Conservation (phyloP, 2,797 vertebrate genomes). For the Phataginus tricuspis region DNA sequence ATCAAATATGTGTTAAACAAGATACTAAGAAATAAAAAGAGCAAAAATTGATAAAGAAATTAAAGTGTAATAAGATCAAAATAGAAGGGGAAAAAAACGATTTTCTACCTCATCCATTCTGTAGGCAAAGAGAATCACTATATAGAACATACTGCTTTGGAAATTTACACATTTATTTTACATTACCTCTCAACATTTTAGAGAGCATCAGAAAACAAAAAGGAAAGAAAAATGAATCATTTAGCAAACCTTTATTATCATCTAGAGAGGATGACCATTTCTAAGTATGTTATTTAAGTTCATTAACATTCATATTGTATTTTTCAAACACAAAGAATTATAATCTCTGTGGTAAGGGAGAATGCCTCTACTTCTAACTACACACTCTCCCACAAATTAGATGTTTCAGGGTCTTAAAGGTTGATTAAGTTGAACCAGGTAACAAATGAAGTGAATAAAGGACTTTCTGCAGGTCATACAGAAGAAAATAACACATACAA, state of each 20-base stretch:
- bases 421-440: constrained; percentile 71
- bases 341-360: constrained; percentile 37
- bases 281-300: constrained; percentile 51
- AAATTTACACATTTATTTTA: constrained; percentile 42
- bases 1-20: neutral
- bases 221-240: constrained; percentile 40
- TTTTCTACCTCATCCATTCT: neutral
- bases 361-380: constrained; percentile 61
- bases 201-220: neutral
- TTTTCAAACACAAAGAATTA: constrained; percentile 71
- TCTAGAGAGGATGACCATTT: constrained; percentile 40
- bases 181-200: constrained; percentile 41
- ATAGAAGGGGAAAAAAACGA: neutral
- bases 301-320: constrained; percentile 72
- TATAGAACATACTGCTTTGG: neutral
- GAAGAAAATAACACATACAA: constrained; percentile 57
- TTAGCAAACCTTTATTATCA: constrained; percentile 55
- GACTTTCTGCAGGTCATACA: constrained; percentile 50
- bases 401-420: constrained; percentile 61
- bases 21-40: neutral
- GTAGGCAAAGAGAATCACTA: neutral
- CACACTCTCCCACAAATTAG: constrained; percentile 61
- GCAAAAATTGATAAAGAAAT: neutral
- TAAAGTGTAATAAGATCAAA: neutral
- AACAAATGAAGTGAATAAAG: constrained; percentile 58